Evolutionary conservation across 2,113 vertebrate genomes (phyloP).

Genomic region (Calcarius ornatus): DNA sequence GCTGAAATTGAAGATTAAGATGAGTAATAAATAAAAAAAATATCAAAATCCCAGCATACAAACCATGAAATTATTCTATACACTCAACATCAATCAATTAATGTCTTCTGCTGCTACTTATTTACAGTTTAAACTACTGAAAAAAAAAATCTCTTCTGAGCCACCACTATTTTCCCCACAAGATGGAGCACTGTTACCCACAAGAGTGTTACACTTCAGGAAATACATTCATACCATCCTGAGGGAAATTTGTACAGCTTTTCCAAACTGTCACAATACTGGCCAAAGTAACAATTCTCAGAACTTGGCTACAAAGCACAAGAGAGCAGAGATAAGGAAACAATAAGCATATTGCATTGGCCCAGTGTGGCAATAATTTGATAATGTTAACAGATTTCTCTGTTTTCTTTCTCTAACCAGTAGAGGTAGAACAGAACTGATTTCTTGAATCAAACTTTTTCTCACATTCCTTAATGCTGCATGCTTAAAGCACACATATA

Average conservation of each 20-base stretch:
- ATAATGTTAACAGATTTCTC: neutral
- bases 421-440: neutral
- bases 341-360: neutral
- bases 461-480: neutral
- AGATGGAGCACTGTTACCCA: neutral
- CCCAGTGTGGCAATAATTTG: neutral
- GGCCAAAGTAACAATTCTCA: neutral
- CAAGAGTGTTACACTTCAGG: neutral
- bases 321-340: neutral
- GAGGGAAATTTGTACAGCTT: neutral
- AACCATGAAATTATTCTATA: neutral
- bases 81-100: neutral
- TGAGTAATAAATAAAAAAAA: neutral
- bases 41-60: neutral
- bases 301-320: neutral
- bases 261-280: neutral
- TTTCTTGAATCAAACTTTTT: neutral
- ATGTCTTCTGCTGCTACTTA: neutral
- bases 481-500: neutral
- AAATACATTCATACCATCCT: neutral
- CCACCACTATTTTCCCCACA: neutral
- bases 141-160: neutral
- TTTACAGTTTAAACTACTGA: neutral
- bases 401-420: neutral
- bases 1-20: neutral